Base-by-base conservation (phyloP, 2,888 invertebrate species). In the Pyrrhopygopsis socrates region DNA sequence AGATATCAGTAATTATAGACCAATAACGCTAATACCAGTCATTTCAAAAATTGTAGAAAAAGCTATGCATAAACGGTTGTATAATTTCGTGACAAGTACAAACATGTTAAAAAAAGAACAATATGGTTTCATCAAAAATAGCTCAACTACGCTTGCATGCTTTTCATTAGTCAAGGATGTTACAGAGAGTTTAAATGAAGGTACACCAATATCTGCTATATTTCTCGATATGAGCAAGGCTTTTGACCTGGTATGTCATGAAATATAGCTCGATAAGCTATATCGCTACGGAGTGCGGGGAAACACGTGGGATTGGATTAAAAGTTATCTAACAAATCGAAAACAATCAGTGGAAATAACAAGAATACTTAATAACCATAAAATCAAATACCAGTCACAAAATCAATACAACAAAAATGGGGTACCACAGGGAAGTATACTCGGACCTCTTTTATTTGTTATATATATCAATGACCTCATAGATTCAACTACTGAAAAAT, bases 391-490 rank as follows among this genome's bases (percentile, higher is more conserved):
- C 24, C 41, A 50, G 30, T 73, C 80, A 29, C n/a, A 41, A 24
- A 0, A n/a, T 18, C 15, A 58, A 68, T 24, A n/a, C 18, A 81
- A 81, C n/a, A 54, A 27, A 22, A 29, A 18, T 29, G 83, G 87
- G 4, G 87, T 88, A 20, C 84, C 87, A 27, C 87, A 87, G 63
- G 87, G 83, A 0, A 88, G 73, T 20, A 70, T 87, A 24, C 30
- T 88, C 1, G 83, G 87, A 22, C 87, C 87, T n/a, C 45, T 87
- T 5, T 24, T 84, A 11, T 87, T 84, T 54, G 5, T 22, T n/a
- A 54, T 20, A 4, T 54, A 22, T 22, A 54, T 54, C 3, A 22
- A 54, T 22, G 54, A 54, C 54, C 22, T 54, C 8, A 38, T 38
- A 9, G 38, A 38, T 38, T 38, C 38, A 38, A 38, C 13, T 38